Evolutionary conservation across 2,113 vertebrate genomes (phyloP), one percentile per base, ranked within the genome.

Genomic region (Tinamus guttatus): DNA sequence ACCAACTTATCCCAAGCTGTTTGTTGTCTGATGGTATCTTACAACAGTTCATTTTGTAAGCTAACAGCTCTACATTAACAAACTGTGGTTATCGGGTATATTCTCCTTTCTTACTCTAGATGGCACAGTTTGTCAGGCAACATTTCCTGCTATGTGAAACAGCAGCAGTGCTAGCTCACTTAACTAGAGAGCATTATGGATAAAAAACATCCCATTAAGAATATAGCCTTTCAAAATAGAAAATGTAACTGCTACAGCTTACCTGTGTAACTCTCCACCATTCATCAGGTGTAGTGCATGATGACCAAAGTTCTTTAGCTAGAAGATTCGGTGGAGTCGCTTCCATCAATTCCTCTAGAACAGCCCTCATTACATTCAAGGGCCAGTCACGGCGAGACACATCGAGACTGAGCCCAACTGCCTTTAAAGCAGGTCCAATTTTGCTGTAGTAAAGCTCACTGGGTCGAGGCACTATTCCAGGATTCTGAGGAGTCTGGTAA

Each of bases 221-320:
- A 13, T 45, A 89, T 13, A 65, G 14, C 13, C 68, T 92, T 52
- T 85, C 8, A 58, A 24, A 59, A 7, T 18, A 56, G 36, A 74
- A 89, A 78, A 81, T 16, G 21, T 25, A 56, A 21, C 17, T 62
- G 6, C 22, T 43, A 2, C 7, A 84, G 58, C 90, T 94, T 85
- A 99, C 99, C 99, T 99, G 99, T 36, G 99, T 99, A 91, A 99
- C 99, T 96, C 99, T 98, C 99, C 99, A 99, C 99, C 99, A 99
- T 64, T 99, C 99, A 65, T 99, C 99, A 6, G 99, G 99, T 2
- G 99, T 99, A 68, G 99, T 99, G 67, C 99, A 99, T 0, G 99
- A 99, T 32, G 99, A 99, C 99, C 99, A 99, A 25, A 99, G 98
- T 94, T 99, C 99, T 95, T 99, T 99, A 34, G 99, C 99, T 4